Evolutionary conservation across 2,888 invertebrate genomes (phyloP).

Genomic region (Archips xylosteana): DNA sequence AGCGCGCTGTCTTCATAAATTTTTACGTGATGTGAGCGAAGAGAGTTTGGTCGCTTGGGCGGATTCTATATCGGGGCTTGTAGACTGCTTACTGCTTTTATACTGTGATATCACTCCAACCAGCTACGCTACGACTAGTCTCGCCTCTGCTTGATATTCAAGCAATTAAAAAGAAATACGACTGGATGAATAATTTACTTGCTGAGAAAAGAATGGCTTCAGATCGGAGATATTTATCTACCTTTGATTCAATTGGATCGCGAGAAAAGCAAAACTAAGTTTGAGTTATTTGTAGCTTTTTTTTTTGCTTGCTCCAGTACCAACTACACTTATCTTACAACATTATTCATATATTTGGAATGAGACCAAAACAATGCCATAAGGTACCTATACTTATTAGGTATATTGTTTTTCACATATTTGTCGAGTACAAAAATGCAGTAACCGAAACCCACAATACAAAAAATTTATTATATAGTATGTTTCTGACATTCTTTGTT

Average conservation of each 20-base stretch:
- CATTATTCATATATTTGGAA: too few relatives aligned
- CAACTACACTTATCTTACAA: too few relatives aligned
- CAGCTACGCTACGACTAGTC: constrained; percentile 18
- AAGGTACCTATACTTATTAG: too few relatives aligned
- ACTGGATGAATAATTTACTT: constrained; percentile 24
- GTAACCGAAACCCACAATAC: too few relatives aligned
- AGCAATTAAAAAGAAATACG: constrained; percentile 56
- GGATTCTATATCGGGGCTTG: background rate
- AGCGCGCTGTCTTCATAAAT: background rate
- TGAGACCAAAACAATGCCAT: too few relatives aligned
- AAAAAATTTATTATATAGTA: too few relatives aligned
- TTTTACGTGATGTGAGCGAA: background rate
- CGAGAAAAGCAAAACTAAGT: background rate
- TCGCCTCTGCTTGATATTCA: constrained; percentile 62
- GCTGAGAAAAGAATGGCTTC: constrained; percentile 14
- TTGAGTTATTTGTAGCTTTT: background rate
- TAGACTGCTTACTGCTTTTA: constrained; percentile 13
- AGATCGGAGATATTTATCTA: background rate
- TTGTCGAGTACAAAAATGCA: too few relatives aligned
- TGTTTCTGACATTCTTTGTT: too few relatives aligned
- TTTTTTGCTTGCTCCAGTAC: too few relatives aligned
- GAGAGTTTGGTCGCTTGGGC: background rate
- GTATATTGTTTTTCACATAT: too few relatives aligned
- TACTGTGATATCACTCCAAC: constrained; percentile 23
- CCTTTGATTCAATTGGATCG: constrained; percentile 8